A percentile compares a stretch with the other conserved stretches of the same genome.
phyloP scores from a whole-genome alignment of 1,140 invertebrate species.

The Asobara japonica region DNA sequence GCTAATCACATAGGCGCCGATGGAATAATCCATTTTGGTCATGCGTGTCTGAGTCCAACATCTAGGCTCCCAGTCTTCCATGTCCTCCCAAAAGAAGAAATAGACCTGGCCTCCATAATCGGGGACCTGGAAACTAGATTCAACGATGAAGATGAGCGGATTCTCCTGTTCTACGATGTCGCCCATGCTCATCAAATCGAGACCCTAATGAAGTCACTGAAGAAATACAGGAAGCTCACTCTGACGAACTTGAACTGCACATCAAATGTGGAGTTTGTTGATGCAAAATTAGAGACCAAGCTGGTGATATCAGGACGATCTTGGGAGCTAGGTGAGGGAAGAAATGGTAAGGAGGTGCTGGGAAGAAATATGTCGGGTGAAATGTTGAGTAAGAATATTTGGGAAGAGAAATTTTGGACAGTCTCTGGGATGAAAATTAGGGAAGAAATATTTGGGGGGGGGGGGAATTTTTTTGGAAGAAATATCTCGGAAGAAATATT shows the following conservation, averaged over 20 bases:
- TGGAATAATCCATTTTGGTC: conserved; percentile 91
- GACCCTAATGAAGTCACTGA: conserved; percentile 43
- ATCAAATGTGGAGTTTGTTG: conserved; percentile 54
- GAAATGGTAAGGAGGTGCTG: too few relatives aligned
- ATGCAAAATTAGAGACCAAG: conserved; percentile 31
- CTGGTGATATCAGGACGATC: conserved; percentile 52
- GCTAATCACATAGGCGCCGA: conserved; percentile 87
- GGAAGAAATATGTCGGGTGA: too few relatives aligned
- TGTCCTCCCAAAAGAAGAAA: conserved; percentile 71
- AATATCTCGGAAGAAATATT: too few relatives aligned
- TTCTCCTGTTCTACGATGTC: conserved; percentile 80
- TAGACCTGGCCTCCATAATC: conserved; percentile 65
- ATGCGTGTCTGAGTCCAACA: conserved; percentile 81
- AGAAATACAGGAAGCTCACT: conserved; percentile 48
- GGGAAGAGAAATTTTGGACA: too few relatives aligned
- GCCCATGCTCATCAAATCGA: conserved; percentile 72
- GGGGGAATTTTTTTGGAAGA: too few relatives aligned
- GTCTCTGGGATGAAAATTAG: too few relatives aligned
- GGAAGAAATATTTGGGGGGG: too few relatives aligned
- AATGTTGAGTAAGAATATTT: too few relatives aligned
- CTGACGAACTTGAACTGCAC: conserved; percentile 55
- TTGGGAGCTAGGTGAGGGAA: too few relatives aligned
- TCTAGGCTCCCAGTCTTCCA: conserved; percentile 78
- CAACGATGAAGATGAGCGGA: conserved; percentile 57
- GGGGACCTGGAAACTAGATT: conserved; percentile 55